Evolutionary conservation across 2,888 invertebrate species (phyloP).

Genomic region (Geotrupes spiniger): DNA sequence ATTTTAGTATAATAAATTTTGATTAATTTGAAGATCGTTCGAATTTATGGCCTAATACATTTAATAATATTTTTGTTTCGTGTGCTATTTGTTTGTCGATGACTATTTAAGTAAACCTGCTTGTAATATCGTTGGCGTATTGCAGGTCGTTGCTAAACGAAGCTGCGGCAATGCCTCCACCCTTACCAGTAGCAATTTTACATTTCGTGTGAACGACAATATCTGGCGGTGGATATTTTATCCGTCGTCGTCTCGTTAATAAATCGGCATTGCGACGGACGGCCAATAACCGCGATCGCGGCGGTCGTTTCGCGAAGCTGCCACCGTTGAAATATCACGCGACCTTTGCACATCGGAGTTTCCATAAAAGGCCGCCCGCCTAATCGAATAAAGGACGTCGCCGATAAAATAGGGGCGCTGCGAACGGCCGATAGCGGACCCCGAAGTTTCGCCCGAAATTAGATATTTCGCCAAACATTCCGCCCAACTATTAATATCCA

Average conservation of each 20-base stretch:
- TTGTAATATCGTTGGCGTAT: no score
- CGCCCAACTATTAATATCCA: no score
- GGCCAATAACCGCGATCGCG: conserved; percentile 34
- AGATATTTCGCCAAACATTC: conserved; percentile 1
- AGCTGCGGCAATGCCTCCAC: no score
- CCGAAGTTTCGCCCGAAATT: background rate
- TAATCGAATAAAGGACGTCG: conserved; percentile 31
- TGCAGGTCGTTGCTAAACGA: no score
- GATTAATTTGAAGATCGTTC: no score
- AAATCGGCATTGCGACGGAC: conserved; percentile 36
- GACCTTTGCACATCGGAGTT: conserved; percentile 31
- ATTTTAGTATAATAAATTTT: no score
- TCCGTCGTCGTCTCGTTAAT: conserved; percentile 36
- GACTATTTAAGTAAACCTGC: no score
- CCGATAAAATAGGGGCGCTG: conserved; percentile 5
- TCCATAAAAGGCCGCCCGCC: conserved; percentile 30
- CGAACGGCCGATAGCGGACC: background rate
- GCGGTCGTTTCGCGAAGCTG: conserved; percentile 32
- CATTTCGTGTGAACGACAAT: conserved; percentile 35
- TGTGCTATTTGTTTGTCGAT: no score
- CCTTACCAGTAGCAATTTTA: conserved; percentile 34
- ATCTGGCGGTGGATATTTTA: conserved; percentile 33
- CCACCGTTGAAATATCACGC: conserved; percentile 32
- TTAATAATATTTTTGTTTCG: no score
- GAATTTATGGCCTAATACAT: no score